Conservation (phyloP, 2,888 invertebrate genomes). For the Frankliniella fusca region DNA sequence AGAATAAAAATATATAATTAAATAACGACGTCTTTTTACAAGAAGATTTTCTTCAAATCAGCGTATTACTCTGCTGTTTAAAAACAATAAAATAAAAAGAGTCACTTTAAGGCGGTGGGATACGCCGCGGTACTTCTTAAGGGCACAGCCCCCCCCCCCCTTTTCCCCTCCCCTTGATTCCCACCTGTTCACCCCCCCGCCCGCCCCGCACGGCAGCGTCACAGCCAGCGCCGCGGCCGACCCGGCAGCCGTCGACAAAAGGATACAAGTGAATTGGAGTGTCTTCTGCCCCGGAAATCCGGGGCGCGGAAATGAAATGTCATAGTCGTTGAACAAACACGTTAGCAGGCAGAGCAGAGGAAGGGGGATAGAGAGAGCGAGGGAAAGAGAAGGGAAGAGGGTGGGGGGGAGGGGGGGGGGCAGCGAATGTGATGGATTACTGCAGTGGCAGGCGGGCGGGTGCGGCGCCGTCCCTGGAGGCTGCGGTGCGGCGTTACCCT, state of each 20-base stretch:
- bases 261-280: slow-evolving; percentile 16
- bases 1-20: too few relatives aligned
- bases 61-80: too few relatives aligned
- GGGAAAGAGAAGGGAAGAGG: neutral
- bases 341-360: neutral
- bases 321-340: slow-evolving; percentile 26
- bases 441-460: neutral
- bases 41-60: too few relatives aligned
- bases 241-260: neutral
- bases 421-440: neutral
- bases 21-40: too few relatives aligned
- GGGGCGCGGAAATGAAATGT: slow-evolving; percentile 14
- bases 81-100: too few relatives aligned
- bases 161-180: too few relatives aligned
- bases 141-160: too few relatives aligned
- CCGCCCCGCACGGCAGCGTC: too few relatives aligned
- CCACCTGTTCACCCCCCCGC: neutral
- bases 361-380: neutral
- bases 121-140: too few relatives aligned
- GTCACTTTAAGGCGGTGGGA: too few relatives aligned
- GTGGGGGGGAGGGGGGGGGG: neutral
- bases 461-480: neutral
- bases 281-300: slow-evolving; percentile 13
- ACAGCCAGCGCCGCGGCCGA: neutral
- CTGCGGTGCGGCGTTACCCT: neutral